Conservation (phyloP, 2,113 vertebrate species). For the Patagioenas fasciata region DNA sequence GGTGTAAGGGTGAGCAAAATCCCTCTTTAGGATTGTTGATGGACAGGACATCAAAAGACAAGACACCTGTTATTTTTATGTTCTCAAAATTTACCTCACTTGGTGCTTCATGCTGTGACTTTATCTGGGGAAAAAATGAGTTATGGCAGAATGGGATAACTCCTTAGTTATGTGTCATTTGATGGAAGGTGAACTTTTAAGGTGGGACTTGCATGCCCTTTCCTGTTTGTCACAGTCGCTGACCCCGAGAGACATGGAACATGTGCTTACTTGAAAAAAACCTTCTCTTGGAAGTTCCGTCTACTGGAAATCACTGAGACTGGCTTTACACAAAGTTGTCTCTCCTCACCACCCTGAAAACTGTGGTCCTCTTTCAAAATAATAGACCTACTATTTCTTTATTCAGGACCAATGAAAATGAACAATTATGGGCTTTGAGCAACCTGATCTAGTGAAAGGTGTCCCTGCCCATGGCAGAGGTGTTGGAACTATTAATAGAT, state of each 20-base stretch:
- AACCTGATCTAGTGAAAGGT: too few relatives aligned
- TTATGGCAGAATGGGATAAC: not conserved
- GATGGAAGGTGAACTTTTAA: not conserved
- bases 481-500: too few relatives aligned
- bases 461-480: too few relatives aligned
- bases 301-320: not conserved
- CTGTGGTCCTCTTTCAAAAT: not conserved
- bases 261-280: not conserved
- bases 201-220: not conserved
- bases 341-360: not conserved
- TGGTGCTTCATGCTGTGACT: not conserved
- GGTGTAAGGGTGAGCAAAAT: not conserved
- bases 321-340: not conserved
- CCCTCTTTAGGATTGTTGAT: accelerated
- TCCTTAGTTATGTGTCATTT: not conserved
- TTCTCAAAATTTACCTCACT: not conserved
- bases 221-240: not conserved
- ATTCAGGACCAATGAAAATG: not conserved
- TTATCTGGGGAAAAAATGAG: not conserved
- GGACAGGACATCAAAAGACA: not conserved
- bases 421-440: not conserved
- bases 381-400: not conserved
- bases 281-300: not conserved
- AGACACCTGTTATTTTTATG: not conserved
- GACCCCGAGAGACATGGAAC: not conserved